Evolutionary conservation across 2,113 vertebrate species (phyloP).

Genomic region (Sinocyclocheilus rhinocerous): DNA sequence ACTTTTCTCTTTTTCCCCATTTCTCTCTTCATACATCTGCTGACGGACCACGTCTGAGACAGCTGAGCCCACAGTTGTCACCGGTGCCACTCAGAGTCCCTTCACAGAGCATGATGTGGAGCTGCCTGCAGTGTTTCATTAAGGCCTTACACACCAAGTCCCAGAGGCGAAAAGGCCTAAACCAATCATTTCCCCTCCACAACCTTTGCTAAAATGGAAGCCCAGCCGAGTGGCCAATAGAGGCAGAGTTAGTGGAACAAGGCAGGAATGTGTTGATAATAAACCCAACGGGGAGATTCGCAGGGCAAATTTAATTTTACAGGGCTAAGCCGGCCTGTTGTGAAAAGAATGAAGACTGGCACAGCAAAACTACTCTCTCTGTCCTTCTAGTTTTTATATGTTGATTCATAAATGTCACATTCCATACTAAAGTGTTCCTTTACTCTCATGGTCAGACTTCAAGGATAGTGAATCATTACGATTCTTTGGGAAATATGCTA

Average conservation of each 20-base stretch:
- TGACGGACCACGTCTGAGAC: constrained; percentile 39
- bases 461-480: background rate
- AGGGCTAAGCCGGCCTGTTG: constrained; percentile 67
- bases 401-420: background rate
- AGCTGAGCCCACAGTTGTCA: constrained; percentile 44
- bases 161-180: constrained; percentile 11
- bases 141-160: constrained; percentile 38
- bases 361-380: constrained; percentile 47
- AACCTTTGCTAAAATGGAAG: constrained; percentile 22
- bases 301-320: constrained; percentile 64
- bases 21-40: constrained; percentile 40
- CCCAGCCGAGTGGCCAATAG: constrained; percentile 23
- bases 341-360: constrained; percentile 67
- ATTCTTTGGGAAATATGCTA: constrained; percentile 6
- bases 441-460: background rate
- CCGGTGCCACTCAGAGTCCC: constrained; percentile 14
- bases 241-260: constrained; percentile 52
- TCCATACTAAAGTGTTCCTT: constrained; percentile 10
- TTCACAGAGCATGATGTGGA: constrained; percentile 37
- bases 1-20: background rate
- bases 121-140: constrained; percentile 32
- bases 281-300: constrained; percentile 70
- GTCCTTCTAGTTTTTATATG: background rate
- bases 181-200: constrained; percentile 28
- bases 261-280: constrained; percentile 76